Percentiles rank a stretch among this genome's conserved stretches.
Conservation (phyloP, 2,113 vertebrate genomes). For the Ameiurus melas region DNA sequence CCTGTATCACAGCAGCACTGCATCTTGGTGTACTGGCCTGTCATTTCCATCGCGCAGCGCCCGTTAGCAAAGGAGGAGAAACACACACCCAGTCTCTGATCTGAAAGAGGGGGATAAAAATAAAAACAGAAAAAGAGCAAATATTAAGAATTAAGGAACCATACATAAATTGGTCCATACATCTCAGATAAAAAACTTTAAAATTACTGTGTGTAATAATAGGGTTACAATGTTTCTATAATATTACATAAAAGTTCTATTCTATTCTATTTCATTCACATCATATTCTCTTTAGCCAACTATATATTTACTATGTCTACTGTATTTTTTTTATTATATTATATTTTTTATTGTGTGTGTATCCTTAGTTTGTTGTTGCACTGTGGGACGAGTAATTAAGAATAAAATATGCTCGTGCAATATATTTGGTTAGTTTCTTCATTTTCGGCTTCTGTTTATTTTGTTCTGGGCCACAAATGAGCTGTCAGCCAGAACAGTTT, state of each 20-base stretch:
- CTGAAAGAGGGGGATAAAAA: constrained; percentile 64
- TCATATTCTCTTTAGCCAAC: too few species aligned
- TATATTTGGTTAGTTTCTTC: neutral
- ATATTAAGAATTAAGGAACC: neutral
- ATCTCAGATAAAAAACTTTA: neutral
- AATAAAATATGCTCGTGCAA: neutral
- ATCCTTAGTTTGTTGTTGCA: too few species aligned
- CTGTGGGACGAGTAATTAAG: too few species aligned
- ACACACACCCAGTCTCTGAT: constrained; percentile 89
- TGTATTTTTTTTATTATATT: too few species aligned
- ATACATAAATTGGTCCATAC: neutral
- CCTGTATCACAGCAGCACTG: constrained; percentile 96
- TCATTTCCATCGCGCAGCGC: constrained; percentile 86
- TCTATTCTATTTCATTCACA: too few species aligned
- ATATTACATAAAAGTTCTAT: too few species aligned
- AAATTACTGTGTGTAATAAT: neutral
- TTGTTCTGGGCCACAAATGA: neutral
- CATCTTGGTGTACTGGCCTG: constrained; percentile 86
- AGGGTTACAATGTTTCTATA: neutral
- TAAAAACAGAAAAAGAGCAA: neutral
- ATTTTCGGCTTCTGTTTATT: too few species aligned
- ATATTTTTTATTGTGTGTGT: too few species aligned
- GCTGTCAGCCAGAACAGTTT: neutral
- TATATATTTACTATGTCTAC: too few species aligned
- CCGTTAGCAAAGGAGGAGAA: constrained; percentile 88